These are phyloP conservation scores for Cryptocheilus praepositus DNA, from an alignment of 2,888 invertebrate genomes.

Conservation along the genomic window DNA sequence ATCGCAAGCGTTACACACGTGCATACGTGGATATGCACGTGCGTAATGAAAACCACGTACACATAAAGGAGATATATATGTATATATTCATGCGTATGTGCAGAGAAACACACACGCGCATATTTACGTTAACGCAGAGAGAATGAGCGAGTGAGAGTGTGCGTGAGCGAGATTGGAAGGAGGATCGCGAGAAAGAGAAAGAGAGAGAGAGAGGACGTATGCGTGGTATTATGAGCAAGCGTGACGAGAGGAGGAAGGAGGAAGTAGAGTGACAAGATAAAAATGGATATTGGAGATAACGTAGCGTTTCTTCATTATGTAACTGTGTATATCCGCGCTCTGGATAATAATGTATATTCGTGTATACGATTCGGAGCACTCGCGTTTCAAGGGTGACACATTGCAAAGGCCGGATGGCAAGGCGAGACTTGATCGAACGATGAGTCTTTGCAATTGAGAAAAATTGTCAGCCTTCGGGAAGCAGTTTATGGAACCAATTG, in stretches of 20 bases:
- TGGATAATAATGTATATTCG: constrained; percentile 52
- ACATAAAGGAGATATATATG: constrained; percentile 36
- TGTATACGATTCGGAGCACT: constrained; percentile 47
- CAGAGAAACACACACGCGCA: constrained; percentile 14
- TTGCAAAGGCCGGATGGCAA: constrained; percentile 14
- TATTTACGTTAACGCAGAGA: constrained; percentile 43
- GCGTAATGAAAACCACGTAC: constrained; percentile 24
- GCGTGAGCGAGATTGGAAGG: constrained; percentile 7
- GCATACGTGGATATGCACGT: constrained; percentile 38
- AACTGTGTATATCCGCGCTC: constrained; percentile 58
- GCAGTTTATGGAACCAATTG: constrained; percentile 5
- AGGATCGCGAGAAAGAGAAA: constrained; percentile 6
- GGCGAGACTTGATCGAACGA: neutral
- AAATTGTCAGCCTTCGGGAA: neutral
- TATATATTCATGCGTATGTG: constrained; percentile 37
- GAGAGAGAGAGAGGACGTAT: neutral
- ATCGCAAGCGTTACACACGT: constrained; percentile 54
- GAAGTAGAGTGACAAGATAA: constrained; percentile 20
- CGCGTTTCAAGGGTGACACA: constrained; percentile 24
- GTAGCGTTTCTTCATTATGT: constrained; percentile 61
- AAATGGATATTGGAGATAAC: constrained; percentile 37
- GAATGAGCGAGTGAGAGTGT: constrained; percentile 12
- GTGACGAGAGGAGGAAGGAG: constrained; percentile 18
- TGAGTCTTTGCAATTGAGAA: neutral
- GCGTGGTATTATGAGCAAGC: constrained; percentile 1